A percentile compares a stretch with the other conserved stretches of the same genome.
These are phyloP conservation scores for Condylura cristata DNA, from an alignment of 2,113 vertebrate genomes.

Conservation along the genomic window DNA sequence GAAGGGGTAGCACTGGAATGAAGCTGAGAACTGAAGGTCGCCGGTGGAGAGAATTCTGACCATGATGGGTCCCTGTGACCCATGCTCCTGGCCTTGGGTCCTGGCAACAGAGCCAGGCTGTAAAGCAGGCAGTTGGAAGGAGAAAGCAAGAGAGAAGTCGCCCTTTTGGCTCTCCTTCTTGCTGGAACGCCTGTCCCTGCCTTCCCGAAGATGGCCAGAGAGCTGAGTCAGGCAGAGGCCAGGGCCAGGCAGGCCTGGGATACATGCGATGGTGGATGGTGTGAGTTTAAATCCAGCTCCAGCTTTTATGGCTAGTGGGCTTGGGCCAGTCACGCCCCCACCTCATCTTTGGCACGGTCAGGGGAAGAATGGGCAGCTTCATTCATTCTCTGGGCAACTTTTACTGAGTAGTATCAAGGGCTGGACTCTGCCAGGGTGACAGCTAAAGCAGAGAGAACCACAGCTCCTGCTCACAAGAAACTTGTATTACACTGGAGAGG, in stretches of 20 bases:
- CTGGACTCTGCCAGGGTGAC: not conserved
- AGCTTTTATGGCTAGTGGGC: not conserved
- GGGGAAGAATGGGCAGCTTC: not conserved
- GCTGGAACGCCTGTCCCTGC: not conserved
- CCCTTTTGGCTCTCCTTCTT: not conserved
- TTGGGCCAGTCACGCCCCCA: too few species aligned
- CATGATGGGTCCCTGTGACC: fast-evolving
- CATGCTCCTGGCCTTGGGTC: fast-evolving
- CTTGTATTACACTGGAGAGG: not conserved
- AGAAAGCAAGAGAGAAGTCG: not conserved
- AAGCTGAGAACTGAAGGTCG: not conserved
- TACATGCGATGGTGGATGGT: too few species aligned
- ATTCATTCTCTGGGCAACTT: not conserved
- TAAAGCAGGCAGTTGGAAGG: not conserved
- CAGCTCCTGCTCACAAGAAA: not conserved
- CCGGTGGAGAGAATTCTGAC: fast-evolving
- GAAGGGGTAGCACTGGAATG: not conserved
- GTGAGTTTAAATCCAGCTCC: not conserved
- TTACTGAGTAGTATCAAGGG: not conserved
- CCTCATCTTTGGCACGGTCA: not conserved
- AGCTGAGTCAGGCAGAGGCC: not conserved
- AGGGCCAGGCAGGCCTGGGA: too few species aligned
- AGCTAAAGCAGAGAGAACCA: not conserved
- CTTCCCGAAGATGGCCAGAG: not conserved
- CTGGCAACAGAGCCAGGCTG: fast-evolving